Evolutionary conservation across 1,140 invertebrate species (phyloP), one percentile per base, ranked within the genome.

Genomic region (Paraescarpia echinospica): DNA sequence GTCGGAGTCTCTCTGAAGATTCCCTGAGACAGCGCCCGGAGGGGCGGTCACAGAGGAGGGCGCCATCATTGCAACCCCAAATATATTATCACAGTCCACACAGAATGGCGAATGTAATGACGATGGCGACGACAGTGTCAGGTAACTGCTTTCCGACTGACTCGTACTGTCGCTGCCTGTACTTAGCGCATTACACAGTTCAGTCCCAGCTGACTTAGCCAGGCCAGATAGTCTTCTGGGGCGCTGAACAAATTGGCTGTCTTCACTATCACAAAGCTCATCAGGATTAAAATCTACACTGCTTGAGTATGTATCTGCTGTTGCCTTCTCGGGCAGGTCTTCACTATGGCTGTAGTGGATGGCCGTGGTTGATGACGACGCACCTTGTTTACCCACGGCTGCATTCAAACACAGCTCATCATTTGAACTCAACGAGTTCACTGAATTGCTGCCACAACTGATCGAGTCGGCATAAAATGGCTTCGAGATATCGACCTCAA

Each of bases 401-500:
- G 59, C 59, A 77, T 18, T 77, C 59, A 77, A 31, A 77, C 59
- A 77, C 59, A 77, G 22, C 59, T 77, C 59, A 31, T 77, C 59
- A 77, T 77, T 77, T 18, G 59, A 77, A 31, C 59, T 77, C 4
- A 18, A 77, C 27, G 59, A 77, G 18, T 77, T 6, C 59, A 5
- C 27, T 77, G 59, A 77, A 31, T 77, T 18, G 59, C 59, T 77
- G 22, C 59, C 59, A 77, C 59, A 77, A 77, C 59, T 77, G 59
- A 31, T 77, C 59, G 59, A 77, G 59, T 77, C 59, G 22, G 59
- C 59, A 77, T 77, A 77, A 31, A 77, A 77, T 77, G 59, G 59
- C 59, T 77, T 77, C 22, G 59, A 77, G 27, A 90, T 90, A 35
- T 90, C 89, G 33, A 35, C 35, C 89, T 90, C 89, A 33, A 90